Evolutionary conservation across 1,140 invertebrate species (phyloP).

Genomic region (Chlorops oryzae): DNA sequence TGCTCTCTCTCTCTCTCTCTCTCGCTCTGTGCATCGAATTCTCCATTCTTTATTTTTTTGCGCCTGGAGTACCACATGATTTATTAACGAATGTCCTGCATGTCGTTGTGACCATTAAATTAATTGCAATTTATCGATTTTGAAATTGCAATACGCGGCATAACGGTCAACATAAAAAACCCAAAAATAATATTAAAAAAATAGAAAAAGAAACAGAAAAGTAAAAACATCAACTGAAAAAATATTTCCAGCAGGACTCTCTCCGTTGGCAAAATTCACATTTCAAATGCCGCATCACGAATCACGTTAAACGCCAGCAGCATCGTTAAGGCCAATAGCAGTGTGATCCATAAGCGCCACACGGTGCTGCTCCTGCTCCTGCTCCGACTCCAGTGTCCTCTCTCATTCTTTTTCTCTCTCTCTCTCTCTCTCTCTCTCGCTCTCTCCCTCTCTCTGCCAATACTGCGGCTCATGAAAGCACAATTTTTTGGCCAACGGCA

Average conservation of each 20-base stretch:
- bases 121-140: constrained; percentile 47
- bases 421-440: constrained; percentile 4
- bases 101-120: constrained; percentile 43
- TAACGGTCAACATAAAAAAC: neutral
- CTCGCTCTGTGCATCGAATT: neutral
- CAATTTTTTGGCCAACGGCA: neutral
- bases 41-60: neutral
- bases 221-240: neutral
- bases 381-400: no score
- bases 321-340: no score
- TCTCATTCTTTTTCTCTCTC: neutral
- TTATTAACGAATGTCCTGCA: constrained; percentile 19
- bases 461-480: neutral
- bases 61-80: constrained; percentile 13
- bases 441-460: neutral
- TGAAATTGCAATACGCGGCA: constrained; percentile 34
- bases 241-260: no score
- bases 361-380: no score
- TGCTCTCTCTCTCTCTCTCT: neutral
- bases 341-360: no score
- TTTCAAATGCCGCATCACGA: constrained; percentile 2
- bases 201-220: neutral
- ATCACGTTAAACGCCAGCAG: no score
- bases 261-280: constrained; percentile 1
- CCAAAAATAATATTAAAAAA: neutral